A percentile compares a stretch with the other conserved stretches of the same genome.
These are phyloP conservation scores for Dicrurus megarhynchus DNA, from an alignment of 2,113 vertebrate genomes.

Conservation along the genomic window DNA sequence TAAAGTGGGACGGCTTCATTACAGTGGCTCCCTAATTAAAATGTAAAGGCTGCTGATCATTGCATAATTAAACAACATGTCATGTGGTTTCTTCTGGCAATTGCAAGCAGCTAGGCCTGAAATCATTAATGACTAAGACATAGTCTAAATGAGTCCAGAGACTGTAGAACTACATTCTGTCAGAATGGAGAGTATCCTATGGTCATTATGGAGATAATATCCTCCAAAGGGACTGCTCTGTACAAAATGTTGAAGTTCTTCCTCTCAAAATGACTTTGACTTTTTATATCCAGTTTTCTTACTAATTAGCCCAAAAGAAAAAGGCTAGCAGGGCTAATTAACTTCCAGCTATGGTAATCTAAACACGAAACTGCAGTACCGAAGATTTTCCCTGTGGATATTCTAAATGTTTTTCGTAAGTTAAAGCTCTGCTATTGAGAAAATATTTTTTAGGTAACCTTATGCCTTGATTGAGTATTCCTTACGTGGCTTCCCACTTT, in stretches of 20 bases:
- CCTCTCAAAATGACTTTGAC: slow-evolving; percentile 53
- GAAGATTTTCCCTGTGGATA: slow-evolving; percentile 32
- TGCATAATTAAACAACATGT: slow-evolving; percentile 77
- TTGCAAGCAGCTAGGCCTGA: slow-evolving; percentile 34
- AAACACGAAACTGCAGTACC: slow-evolving; percentile 44
- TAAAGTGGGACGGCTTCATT: slow-evolving; percentile 70
- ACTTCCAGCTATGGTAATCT: slow-evolving; percentile 58
- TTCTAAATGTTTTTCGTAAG: background rate
- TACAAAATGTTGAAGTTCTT: slow-evolving; percentile 26
- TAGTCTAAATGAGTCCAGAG: slow-evolving; percentile 50
- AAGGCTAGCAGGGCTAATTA: slow-evolving; percentile 71
- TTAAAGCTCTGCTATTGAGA: slow-evolving; percentile 22
- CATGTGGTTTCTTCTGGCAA: slow-evolving; percentile 57
- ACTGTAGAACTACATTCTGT: slow-evolving; percentile 7
- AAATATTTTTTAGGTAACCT: slow-evolving; percentile 16
- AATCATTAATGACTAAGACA: slow-evolving; percentile 37
- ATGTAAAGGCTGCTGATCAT: slow-evolving; percentile 78
- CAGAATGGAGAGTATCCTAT: slow-evolving; percentile 23
- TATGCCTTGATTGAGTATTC: background rate
- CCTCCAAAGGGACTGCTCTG: slow-evolving; percentile 50
- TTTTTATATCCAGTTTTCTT: slow-evolving; percentile 63
- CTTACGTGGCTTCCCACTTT: background rate
- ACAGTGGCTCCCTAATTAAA: slow-evolving; percentile 76
- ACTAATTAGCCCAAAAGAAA: slow-evolving; percentile 73
- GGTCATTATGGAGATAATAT: slow-evolving; percentile 64